Evolutionary conservation across 2,113 vertebrate species (phyloP).

Genomic region (Oenanthe melanoleuca): DNA sequence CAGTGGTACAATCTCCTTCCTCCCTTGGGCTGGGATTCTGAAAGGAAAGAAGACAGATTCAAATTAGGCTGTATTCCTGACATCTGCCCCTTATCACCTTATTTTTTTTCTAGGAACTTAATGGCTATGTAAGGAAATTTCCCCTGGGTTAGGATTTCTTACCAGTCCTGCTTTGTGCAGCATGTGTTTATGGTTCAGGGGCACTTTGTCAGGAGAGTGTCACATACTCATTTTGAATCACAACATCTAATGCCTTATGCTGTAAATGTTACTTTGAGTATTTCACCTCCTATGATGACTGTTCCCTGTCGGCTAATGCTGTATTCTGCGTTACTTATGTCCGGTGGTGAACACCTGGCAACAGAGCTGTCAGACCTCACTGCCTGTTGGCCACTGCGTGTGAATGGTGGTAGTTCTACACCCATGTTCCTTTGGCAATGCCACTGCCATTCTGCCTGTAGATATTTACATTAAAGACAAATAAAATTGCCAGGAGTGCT

Average conservation of each 20-base stretch:
- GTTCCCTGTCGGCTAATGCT: not conserved
- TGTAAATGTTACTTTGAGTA: slow-evolving; percentile 5
- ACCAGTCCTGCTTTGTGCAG: not conserved
- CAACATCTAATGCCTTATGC: not conserved
- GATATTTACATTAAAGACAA: not conserved
- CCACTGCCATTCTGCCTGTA: not conserved
- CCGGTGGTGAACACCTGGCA: not conserved
- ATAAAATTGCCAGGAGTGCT: not conserved
- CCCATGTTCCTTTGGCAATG: not conserved
- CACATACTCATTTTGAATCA: not conserved
- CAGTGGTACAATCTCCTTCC: not conserved
- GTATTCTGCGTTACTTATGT: not conserved
- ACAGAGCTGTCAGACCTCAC: not conserved
- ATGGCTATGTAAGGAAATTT: not conserved
- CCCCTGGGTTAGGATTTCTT: not conserved
- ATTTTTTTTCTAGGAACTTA: not conserved
- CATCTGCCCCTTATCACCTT: not conserved
- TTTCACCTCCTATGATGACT: slow-evolving; percentile 6
- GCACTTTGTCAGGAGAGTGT: not conserved
- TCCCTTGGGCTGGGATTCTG: slow-evolving; percentile 18
- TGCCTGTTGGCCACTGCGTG: not conserved
- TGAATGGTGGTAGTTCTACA: not conserved
- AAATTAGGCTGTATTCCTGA: not conserved
- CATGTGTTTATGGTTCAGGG: not conserved
- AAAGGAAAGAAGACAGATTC: not conserved